Evolutionary conservation across 2,797 vertebrate species (phyloP).

Genomic region (Nyctibius grandis): DNA sequence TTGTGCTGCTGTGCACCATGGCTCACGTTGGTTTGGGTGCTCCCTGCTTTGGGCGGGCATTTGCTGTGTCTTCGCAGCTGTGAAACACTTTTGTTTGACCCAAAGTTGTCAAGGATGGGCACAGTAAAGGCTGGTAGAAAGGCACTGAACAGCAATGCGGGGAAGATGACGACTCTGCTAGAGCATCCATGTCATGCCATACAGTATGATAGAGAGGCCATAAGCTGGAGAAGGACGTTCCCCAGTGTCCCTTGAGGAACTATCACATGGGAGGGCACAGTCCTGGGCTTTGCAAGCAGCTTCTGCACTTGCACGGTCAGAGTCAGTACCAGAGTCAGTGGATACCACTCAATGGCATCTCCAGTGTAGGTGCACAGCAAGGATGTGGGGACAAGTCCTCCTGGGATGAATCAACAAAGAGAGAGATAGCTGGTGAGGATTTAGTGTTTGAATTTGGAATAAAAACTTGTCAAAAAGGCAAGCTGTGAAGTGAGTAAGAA

Average conservation of each 20-base stretch:
- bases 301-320: not conserved
- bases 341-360: not conserved
- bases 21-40: not conserved
- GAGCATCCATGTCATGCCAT: not conserved
- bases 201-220: not conserved
- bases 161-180: not conserved
- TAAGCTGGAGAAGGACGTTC: not conserved
- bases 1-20: fast-evolving
- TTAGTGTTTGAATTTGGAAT: not conserved
- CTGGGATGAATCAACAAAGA: not conserved
- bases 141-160: not conserved
- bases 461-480: not conserved
- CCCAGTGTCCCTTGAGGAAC: not conserved
- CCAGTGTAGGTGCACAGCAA: not conserved
- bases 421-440: not conserved
- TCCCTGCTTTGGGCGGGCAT: not conserved
- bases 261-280: not conserved
- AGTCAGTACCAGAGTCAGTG: not conserved
- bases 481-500: not conserved
- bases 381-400: fast-evolving
- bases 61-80: not conserved
- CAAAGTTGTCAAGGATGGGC: not conserved
- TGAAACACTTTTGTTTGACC: not conserved
- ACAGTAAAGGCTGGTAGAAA: not conserved
- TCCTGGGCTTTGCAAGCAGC: not conserved